Evolutionary conservation across 1,140 invertebrate genomes (phyloP).

Genomic region (Onthophagus taurus): DNA sequence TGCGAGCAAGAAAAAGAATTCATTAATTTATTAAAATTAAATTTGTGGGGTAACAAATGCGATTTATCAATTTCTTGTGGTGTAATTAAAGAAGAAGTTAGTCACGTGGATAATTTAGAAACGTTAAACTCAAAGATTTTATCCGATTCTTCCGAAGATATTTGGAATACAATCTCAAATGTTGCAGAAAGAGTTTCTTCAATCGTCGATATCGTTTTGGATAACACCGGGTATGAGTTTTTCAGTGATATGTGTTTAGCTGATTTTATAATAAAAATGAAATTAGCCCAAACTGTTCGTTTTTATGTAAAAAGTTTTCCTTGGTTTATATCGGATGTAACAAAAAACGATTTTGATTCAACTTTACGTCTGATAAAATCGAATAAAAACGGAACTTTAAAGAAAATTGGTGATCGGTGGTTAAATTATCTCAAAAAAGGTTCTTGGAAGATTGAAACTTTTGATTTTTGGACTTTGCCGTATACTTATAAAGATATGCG

Average conservation of each 20-base stretch:
- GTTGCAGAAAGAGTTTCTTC: conserved; percentile 23
- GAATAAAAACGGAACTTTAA: conserved; percentile 32
- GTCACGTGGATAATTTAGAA: conserved; percentile 35
- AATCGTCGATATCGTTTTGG: conserved; percentile 68
- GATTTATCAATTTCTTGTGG: conserved; percentile 83
- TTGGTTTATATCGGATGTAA: conserved; percentile 95
- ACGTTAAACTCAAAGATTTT: conserved; percentile 61
- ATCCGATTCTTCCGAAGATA: conserved; percentile 50
- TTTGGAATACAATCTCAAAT: conserved; percentile 43
- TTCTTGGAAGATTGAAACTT: conserved; percentile 42
- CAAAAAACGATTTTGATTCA: conserved; percentile 66
- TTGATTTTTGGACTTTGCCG: conserved; percentile 84
- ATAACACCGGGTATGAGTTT: conserved; percentile 92
- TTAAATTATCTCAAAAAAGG: conserved; percentile 42
- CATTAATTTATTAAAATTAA: conserved; percentile 47
- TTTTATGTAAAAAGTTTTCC: conserved; percentile 87
- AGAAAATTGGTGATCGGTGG: conserved; percentile 46
- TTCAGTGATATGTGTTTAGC: conserved; percentile 84
- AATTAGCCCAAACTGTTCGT: conserved; percentile 60
- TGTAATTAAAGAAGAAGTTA: conserved; percentile 23
- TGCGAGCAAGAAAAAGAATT: conserved; percentile 43
- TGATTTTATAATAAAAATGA: conserved; percentile 60
- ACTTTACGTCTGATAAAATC: conserved; percentile 42
- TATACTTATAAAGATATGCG: conserved; percentile 75
- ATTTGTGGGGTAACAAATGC: conserved; percentile 70